These are phyloP conservation scores for Harpagoxenus sublaevis DNA, from an alignment of 2,888 invertebrate species.

Conservation along the genomic window DNA sequence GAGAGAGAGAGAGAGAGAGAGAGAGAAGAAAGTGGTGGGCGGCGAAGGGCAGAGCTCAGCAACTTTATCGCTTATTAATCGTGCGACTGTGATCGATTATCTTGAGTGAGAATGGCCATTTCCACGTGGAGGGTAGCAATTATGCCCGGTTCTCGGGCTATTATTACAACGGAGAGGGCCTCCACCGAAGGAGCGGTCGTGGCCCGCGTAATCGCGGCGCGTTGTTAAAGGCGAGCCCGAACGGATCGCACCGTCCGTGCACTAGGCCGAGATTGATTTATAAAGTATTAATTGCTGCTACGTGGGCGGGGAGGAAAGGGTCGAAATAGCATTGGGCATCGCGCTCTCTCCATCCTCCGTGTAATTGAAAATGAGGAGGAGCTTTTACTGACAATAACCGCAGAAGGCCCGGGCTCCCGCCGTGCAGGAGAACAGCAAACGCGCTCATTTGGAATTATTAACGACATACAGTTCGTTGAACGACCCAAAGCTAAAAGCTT, in stretches of 20 bases:
- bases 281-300: constrained; percentile 77
- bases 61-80: constrained; percentile 82
- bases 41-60: constrained; percentile 63
- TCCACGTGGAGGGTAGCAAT: constrained; percentile 78
- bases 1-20: neutral
- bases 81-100: constrained; percentile 79
- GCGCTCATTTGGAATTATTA: constrained; percentile 14
- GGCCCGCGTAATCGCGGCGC: constrained; percentile 73
- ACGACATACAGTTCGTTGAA: neutral
- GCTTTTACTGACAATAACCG: constrained; percentile 13
- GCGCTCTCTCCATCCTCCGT: neutral
- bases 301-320: constrained; percentile 24
- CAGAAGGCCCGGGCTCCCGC: neutral
- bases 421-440: neutral
- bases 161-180: constrained; percentile 75
- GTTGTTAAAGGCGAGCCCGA: constrained; percentile 70
- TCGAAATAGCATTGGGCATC: constrained; percentile 1
- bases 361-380: constrained; percentile 61
- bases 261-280: constrained; percentile 73
- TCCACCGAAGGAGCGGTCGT: constrained; percentile 60
- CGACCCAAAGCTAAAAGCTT: neutral
- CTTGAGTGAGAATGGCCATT: constrained; percentile 80
- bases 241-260: neutral
- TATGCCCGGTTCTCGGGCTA: constrained; percentile 75
- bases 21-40: constrained; percentile 50